Conservation (phyloP, 2,113 vertebrate genomes). For the Sebastes schlegelii region DNA sequence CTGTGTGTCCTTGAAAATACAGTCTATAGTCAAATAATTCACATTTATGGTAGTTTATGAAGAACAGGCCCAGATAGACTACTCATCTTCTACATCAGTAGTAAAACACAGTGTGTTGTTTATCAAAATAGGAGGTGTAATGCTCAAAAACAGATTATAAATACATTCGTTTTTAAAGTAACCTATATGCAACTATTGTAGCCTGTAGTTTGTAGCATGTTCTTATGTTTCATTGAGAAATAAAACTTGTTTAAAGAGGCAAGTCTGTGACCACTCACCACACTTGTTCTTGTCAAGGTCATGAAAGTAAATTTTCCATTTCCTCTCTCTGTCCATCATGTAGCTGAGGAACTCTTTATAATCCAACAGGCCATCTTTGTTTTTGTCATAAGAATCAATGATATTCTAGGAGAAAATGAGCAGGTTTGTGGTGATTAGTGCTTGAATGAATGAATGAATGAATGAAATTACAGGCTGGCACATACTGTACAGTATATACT, state of each 20-base stretch:
- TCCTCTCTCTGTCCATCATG: conserved; percentile 82
- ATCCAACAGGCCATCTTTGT: conserved; percentile 80
- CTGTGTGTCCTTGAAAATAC: conserved; percentile 39
- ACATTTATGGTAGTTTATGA: background rate
- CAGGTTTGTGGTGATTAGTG: background rate
- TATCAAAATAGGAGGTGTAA: background rate
- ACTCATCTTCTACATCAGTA: background rate
- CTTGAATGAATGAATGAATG: background rate
- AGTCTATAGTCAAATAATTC: background rate
- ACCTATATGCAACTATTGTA: background rate
- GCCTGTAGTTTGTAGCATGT: background rate
- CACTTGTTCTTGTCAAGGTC: conserved; percentile 83
- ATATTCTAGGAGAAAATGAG: conserved; percentile 63
- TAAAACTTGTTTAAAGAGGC: accelerated
- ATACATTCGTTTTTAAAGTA: background rate
- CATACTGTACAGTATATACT: background rate
- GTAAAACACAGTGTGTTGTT: background rate
- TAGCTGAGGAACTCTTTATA: conserved; percentile 83
- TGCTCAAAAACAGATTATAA: background rate
- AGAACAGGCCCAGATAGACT: background rate
- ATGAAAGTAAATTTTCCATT: conserved; percentile 84
- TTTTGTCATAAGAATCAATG: conserved; percentile 75
- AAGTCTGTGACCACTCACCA: conserved; percentile 68
- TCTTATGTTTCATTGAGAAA: background rate
- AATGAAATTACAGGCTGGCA: background rate